phyloP scores from a whole-genome alignment of 2,113 vertebrate genomes.

The Philantomba maxwellii region DNA sequence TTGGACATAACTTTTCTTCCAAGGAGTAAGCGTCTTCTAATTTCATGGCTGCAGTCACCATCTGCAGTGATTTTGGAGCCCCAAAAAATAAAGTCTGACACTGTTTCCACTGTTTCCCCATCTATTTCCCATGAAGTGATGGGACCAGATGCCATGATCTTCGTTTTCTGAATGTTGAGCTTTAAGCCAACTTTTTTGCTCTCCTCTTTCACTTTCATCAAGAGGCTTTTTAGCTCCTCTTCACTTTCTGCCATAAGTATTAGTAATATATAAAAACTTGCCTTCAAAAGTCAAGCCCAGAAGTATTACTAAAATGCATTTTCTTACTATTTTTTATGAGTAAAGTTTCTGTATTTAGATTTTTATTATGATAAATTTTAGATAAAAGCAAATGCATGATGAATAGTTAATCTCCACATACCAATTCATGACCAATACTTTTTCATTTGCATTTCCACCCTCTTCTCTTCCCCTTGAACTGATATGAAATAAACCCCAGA shows the following conservation, averaged over 20 bases:
- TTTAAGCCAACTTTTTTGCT: too few species aligned
- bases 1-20: too few species aligned
- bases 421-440: background rate
- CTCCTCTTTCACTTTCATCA: too few species aligned
- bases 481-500: background rate
- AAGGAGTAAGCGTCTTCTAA: too few species aligned
- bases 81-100: too few species aligned
- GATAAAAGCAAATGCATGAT: background rate
- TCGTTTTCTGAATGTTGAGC: too few species aligned
- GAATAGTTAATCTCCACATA: background rate
- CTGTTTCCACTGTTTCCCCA: too few species aligned
- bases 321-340: background rate
- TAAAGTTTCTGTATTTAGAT: background rate
- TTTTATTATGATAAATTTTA: background rate
- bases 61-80: too few species aligned
- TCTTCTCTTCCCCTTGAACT: background rate
- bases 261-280: constrained; percentile 14
- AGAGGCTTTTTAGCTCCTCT: too few species aligned
- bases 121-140: too few species aligned
- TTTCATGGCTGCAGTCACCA: too few species aligned
- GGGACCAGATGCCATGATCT: too few species aligned
- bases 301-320: background rate
- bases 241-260: background rate
- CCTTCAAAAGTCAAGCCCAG: background rate
- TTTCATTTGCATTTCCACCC: background rate